Conservation (phyloP, 2,797 vertebrate species). For the Hippocampus kuda region DNA sequence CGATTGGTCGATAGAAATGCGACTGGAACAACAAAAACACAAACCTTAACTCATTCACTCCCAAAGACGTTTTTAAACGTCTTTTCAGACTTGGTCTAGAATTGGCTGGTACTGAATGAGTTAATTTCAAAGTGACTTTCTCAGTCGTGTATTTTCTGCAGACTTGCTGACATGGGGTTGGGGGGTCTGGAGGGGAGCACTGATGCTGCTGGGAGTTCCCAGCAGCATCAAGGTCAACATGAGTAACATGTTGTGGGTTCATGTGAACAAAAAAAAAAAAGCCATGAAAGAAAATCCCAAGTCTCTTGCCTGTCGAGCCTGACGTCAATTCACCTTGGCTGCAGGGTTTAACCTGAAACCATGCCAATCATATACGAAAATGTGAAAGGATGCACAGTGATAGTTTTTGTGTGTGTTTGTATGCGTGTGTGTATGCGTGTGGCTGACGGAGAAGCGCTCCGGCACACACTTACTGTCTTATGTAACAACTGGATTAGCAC, state of each 20-base stretch:
- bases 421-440: background rate
- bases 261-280: background rate
- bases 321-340: conserved; percentile 21
- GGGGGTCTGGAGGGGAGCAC: background rate
- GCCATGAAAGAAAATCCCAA: background rate
- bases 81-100: too few relatives aligned
- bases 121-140: conserved; percentile 43
- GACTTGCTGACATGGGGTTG: background rate
- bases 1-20: too few relatives aligned
- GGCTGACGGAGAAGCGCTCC: conserved; percentile 35
- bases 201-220: background rate
- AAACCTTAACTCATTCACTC: too few relatives aligned
- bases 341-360: conserved; percentile 2
- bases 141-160: conserved; percentile 23
- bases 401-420: background rate
- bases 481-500: conserved; percentile 59
- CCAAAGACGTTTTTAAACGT: too few relatives aligned
- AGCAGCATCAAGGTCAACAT: background rate
- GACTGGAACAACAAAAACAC: conserved; percentile 19
- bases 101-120: too few relatives aligned
- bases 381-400: conserved; percentile 1
- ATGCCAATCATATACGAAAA: background rate
- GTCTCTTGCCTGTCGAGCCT: background rate
- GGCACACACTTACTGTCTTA: conserved; percentile 59
- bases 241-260: background rate